Evolutionary conservation across 2,797 vertebrate genomes (phyloP), one percentile per base, ranked within the genome.

Genomic region (Mycteria americana): DNA sequence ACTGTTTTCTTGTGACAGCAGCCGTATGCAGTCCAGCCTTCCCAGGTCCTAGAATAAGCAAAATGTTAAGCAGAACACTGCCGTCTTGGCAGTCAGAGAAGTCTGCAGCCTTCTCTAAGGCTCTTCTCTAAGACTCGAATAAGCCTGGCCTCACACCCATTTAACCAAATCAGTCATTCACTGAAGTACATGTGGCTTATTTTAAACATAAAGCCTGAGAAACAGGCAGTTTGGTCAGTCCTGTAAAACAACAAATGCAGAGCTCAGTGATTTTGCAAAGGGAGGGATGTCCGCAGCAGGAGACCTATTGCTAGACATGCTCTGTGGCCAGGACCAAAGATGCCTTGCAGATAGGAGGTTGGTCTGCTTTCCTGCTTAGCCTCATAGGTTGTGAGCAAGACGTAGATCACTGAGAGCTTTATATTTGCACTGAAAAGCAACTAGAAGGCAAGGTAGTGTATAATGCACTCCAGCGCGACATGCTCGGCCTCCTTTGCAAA

Each of bases 11-110:
- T 3, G 1, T 35, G 63, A 73, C 27, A 45, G 31, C 18, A 50
- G 7, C 19, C 0, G 0, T 11, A 57, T 1, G 8, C 25, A 41
- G 24, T 37, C 39, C 39, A 64, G 56, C 22, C 18, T 78, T 83
- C 23, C 18, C 11, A 53, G n/a, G 45, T 69, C 18, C 45, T 37
- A 82, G 72, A 70, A 68, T 11, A 79, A 64, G n/a, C 23, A 91
- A 74, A 85, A 79, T 27, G 2, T 56, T 39, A 93, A 91, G 73
- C 30, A 90, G 18, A 88, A 46, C 11, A 10, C 28, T 63, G 53
- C n/a, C 87, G 13, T 11, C 88, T 64, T 28, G 69, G n/a, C 22
- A 63, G 37, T 18, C 35, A 48, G 39, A 82, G 75, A 22, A 85
- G 51, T 10, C 50, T 83, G 50, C 28, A 84, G 48, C 24, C 24